Percentiles rank a stretch among this genome's conserved stretches.
These are phyloP conservation scores for Coenonympha arcania DNA, from an alignment of 2,888 invertebrate species.

Conservation along the genomic window DNA sequence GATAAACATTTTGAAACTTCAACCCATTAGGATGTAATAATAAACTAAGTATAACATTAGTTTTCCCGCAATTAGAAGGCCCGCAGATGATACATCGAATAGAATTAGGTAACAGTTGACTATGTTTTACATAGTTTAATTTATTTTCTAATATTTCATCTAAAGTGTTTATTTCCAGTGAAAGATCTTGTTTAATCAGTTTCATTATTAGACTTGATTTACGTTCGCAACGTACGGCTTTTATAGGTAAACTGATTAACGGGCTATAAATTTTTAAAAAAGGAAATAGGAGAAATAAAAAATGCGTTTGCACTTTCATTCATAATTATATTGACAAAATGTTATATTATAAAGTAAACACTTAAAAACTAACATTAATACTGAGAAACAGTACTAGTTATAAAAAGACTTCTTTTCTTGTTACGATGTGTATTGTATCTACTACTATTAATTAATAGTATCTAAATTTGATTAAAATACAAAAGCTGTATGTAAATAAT, in stretches of 20 bases:
- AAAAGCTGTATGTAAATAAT: neutral
- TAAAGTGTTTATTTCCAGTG: constrained; percentile 19
- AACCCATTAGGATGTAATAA: constrained; percentile 26
- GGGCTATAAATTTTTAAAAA: neutral
- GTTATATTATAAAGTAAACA: neutral
- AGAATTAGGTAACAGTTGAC: constrained; percentile 18
- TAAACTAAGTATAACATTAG: constrained; percentile 24
- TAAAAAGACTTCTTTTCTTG: too few relatives aligned
- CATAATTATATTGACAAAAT: neutral
- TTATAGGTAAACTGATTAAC: neutral
- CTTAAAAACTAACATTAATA: neutral
- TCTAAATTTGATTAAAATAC: neutral
- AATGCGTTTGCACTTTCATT: neutral
- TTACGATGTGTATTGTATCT: too few relatives aligned
- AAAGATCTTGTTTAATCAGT: constrained; percentile 18
- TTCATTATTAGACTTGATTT: constrained; percentile 13
- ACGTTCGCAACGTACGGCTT: neutral
- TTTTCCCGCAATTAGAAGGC: constrained; percentile 27
- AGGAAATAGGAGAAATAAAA: neutral
- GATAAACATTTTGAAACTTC: constrained; percentile 20
- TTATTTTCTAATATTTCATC: constrained; percentile 6
- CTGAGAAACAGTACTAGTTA: neutral
- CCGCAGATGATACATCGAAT: constrained; percentile 23
- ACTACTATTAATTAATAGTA: too few relatives aligned
- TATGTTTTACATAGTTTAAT: constrained; percentile 17